Conservation (phyloP, 64 coral and sea anemone genomes). For the Platygyra sinensis region DNA sequence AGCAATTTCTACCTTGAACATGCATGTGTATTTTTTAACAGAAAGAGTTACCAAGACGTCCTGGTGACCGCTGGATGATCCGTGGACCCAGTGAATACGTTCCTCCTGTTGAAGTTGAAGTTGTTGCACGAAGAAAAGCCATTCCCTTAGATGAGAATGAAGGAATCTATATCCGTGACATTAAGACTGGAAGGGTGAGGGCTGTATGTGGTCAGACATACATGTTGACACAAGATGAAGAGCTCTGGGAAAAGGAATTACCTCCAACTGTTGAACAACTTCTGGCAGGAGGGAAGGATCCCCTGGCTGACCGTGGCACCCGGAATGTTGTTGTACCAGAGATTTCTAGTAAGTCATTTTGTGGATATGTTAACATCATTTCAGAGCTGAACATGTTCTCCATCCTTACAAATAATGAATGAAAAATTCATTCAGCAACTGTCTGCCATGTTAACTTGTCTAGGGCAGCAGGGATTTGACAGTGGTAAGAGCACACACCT, state of each 20-base stretch:
- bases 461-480: too few relatives aligned
- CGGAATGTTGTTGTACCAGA: conserved; percentile 32
- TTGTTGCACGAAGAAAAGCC: conserved; percentile 80
- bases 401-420: too few relatives aligned
- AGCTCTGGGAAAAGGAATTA: conserved; percentile 90
- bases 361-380: not conserved
- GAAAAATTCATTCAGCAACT: too few relatives aligned
- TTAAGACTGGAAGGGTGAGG: conserved; percentile 95
- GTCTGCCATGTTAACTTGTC: too few relatives aligned
- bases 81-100: conserved; percentile 96
- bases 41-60: conserved; percentile 72
- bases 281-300: conserved; percentile 84
- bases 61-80: conserved; percentile 99
- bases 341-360: conserved; percentile 17
- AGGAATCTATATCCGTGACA: conserved; percentile 95
- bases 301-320: conserved; percentile 92
- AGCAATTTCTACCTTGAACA: too few relatives aligned
- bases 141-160: conserved; percentile 98
- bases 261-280: conserved; percentile 91
- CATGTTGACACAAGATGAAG: conserved; percentile 98
- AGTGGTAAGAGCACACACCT: too few relatives aligned
- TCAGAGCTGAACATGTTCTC: too few relatives aligned
- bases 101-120: conserved; percentile 93
- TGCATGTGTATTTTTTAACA: too few relatives aligned
- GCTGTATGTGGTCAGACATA: conserved; percentile 97